Evolutionary conservation across 2,888 invertebrate species (phyloP), one percentile per base, ranked within the genome.

Genomic region (Metacarcinus magister): DNA sequence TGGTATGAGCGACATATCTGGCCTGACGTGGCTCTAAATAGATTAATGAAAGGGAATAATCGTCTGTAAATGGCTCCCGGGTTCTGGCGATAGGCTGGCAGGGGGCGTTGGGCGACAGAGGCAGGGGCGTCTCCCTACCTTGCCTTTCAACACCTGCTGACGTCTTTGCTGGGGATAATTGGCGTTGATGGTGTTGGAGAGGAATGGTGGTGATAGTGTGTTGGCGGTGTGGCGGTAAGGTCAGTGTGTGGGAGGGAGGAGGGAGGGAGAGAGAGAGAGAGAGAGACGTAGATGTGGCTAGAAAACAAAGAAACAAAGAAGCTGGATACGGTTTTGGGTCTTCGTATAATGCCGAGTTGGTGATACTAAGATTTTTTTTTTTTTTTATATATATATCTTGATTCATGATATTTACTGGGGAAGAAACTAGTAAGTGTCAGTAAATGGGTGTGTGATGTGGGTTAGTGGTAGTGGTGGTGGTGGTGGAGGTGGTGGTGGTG

Each of bases 41-140:
- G 92, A 95, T 95, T 95, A 95, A 95, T 95, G 95, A 93, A 95
- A 91, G 92, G 48, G 92, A 95, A 90, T 95, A 95, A 89, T 82
- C 48, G 92, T 16, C 48, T 95, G 92, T 95, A 82, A 92, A 75
- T 93, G 93, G 82, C 39, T 92, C 75, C 82, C 46, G 87, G 46
- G 43, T 28, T 82, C 48, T 82, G 10, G 44, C 48, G 82, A 87
- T 87, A 94, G 87, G 39, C 44, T 94, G 94, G 60, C 46, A 32
- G 87, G 94, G 82, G 94, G 75, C 44, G 94, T 82, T 32, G 48
- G 48, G 94, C 43, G 82, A 82, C 94, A 82, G 94, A 10, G 94
- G 28, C 75, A 16, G 82, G 46, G 87, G 94, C 44, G 94, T 44
- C 92, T 92, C 92, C 32, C 87, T 87, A 87, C 87, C 87, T 32